Conservation (phyloP, 2,113 vertebrate genomes). For the Neodontobutis hainanensis region DNA sequence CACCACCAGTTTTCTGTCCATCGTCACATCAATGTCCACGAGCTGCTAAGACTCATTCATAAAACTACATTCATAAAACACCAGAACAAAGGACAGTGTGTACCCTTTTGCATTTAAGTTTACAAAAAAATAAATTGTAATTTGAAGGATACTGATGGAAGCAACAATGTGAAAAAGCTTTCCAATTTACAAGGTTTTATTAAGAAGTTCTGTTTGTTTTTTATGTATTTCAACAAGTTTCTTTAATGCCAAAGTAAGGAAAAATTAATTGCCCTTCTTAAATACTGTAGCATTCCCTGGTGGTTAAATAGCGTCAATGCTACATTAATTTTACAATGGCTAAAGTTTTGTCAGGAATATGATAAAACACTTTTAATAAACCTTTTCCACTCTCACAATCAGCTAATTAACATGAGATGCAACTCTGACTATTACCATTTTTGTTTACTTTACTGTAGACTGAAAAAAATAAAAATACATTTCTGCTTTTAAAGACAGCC, state of each 20-base stretch:
- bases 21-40: constrained; percentile 51
- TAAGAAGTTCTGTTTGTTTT: not conserved
- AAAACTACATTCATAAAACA: not conserved
- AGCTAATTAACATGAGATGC: too few species aligned
- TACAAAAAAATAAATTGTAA: not conserved
- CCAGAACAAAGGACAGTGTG: too few species aligned
- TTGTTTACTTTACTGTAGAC: too few species aligned
- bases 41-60: constrained; percentile 52
- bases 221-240: not conserved
- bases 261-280: not conserved
- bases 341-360: not conserved
- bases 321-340: not conserved
- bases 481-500: not conserved
- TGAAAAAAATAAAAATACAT: too few species aligned
- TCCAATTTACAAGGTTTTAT: too few species aligned
- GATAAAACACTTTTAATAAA: not conserved
- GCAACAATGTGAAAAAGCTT: not conserved
- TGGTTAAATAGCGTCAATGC: not conserved
- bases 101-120: not conserved
- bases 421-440: too few species aligned
- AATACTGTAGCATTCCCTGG: constrained; percentile 7
- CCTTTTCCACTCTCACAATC: too few species aligned
- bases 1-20: constrained; percentile 42
- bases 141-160: not conserved
- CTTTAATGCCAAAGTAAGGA: not conserved